Evolutionary conservation across 2,888 invertebrate genomes (phyloP), one percentile per base, ranked within the genome.

Genomic region (Mylabris sibirica): DNA sequence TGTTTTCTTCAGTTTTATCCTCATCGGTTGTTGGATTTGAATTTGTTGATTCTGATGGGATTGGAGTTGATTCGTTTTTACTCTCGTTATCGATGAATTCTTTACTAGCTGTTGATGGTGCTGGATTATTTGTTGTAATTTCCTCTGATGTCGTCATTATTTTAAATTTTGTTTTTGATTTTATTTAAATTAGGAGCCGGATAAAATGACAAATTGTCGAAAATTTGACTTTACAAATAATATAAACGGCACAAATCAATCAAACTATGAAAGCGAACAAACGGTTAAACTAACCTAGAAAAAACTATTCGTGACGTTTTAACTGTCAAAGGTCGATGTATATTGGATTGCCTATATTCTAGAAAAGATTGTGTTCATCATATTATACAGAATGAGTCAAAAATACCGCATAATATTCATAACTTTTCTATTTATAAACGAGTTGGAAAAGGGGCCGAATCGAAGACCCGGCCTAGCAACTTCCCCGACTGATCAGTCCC

Each of bases 1-100:
- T 24, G 41, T 68, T 57, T 30, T 62, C 68, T 20, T 49, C 49
- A 20, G 49, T 49, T 49, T 20, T 9, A 20, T 49, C 20, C 6
- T n/a, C 41, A 49, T 44, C 44, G 17, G 3, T 2, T 5, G 44
- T n/a, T 44, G 44, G n/a, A n/a, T 41, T 12, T 1, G 3, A 4
- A 11, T 35, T 35, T 38, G 38, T 38, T 38, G 38, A 3, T 44
- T 4, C 17, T 44, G n/a, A 1, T 44, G n/a, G 3, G 1, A 17
- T 8, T n/a, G 4, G 6, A 17, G 8, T 11, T 20, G 20, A 11
- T 49, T 17, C 49, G 6, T 20, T 2, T 49, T 17, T 44, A n/a
- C 44, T n/a, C 8, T 44, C 44, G 4, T 44, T 17, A 6, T 44
- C 44, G 12, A 44, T 4, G 8, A 44, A 44, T 44, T 44, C 44